Conservation (phyloP, 2,113 vertebrate species). For the Brachionichthys hirsutus region DNA sequence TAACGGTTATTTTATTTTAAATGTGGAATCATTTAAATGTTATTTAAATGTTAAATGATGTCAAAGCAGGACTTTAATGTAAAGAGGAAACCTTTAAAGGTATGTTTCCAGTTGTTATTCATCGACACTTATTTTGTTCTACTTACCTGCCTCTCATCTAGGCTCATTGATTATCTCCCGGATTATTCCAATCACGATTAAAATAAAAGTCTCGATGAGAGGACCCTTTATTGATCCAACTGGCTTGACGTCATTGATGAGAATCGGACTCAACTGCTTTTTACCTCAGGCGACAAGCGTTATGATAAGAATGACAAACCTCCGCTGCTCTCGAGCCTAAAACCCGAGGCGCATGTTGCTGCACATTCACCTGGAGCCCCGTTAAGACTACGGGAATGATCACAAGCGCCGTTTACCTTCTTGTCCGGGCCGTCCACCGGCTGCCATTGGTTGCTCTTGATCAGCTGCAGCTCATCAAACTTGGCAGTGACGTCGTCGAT, state of each 20-base stretch:
- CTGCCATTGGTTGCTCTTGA: conserved; percentile 95
- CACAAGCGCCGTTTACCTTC: conserved; percentile 77
- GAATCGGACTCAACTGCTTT: background rate
- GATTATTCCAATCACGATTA: too few relatives aligned
- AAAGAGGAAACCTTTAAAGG: too few relatives aligned
- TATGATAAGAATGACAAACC: conserved; percentile 18
- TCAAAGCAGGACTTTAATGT: too few relatives aligned
- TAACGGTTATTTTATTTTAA: too few relatives aligned
- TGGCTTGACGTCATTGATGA: background rate
- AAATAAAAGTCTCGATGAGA: too few relatives aligned
- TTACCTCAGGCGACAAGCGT: background rate
- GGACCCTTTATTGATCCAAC: too few relatives aligned
- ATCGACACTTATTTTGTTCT: too few relatives aligned
- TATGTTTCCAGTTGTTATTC: too few relatives aligned
- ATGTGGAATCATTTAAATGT: too few relatives aligned
- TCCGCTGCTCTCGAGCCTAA: conserved; percentile 34
- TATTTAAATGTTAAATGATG: too few relatives aligned
- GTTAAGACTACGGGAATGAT: conserved; percentile 29
- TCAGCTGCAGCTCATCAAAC: conserved; percentile 94
- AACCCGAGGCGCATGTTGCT: conserved; percentile 7
- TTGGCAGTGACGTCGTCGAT: conserved; percentile 98
- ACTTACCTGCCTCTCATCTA: too few relatives aligned
- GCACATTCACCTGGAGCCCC: conserved; percentile 29
- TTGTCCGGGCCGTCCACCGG: conserved; percentile 88
- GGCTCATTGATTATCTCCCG: too few relatives aligned